Percentiles rank a stretch among this genome's conserved stretches.
phyloP scores from a whole-genome alignment of 2,113 vertebrate genomes.

The Sorex fumeus region DNA sequence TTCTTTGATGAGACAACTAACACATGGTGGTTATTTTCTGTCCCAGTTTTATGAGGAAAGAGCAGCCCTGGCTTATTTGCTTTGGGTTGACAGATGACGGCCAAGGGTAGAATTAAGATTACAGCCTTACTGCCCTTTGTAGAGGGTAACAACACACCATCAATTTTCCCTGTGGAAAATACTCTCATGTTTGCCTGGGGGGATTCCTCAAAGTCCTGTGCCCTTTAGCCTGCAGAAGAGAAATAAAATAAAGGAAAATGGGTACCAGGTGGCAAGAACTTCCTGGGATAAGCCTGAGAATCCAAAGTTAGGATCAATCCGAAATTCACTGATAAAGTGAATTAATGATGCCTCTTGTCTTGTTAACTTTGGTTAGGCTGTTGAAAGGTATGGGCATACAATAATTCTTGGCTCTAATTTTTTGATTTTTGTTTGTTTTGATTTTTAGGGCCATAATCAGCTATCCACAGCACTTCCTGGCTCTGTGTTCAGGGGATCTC shows the following conservation, averaged over 20 bases:
- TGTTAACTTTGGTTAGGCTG: neutral
- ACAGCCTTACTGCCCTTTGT: neutral
- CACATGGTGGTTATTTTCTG: neutral
- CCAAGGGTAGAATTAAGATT: neutral
- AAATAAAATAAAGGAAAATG: constrained; percentile 62
- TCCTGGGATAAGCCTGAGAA: constrained; percentile 30
- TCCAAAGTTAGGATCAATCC: constrained; percentile 2
- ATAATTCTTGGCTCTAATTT: neutral
- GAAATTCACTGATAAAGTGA: neutral
- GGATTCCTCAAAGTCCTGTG: constrained; percentile 38
- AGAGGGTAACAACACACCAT: neutral
- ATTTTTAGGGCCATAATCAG: too few relatives aligned
- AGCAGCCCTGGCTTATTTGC: neutral
- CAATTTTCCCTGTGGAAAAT: constrained; percentile 30
- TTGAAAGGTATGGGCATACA: neutral
- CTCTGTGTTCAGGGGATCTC: too few relatives aligned
- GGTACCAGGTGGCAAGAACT: constrained; percentile 11
- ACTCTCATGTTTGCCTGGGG: neutral
- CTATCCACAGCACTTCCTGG: too few relatives aligned
- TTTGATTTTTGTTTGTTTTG: neutral
- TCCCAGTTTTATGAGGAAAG: neutral
- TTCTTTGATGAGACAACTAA: neutral
- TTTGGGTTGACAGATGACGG: constrained; percentile 42
- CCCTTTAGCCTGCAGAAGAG: constrained; percentile 42
- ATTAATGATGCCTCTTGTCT: neutral